A percentile compares a stretch with the other conserved stretches of the same genome.
Evolutionary conservation across 2,888 invertebrate species (phyloP).

Genomic region (Thymelicus acteon): DNA sequence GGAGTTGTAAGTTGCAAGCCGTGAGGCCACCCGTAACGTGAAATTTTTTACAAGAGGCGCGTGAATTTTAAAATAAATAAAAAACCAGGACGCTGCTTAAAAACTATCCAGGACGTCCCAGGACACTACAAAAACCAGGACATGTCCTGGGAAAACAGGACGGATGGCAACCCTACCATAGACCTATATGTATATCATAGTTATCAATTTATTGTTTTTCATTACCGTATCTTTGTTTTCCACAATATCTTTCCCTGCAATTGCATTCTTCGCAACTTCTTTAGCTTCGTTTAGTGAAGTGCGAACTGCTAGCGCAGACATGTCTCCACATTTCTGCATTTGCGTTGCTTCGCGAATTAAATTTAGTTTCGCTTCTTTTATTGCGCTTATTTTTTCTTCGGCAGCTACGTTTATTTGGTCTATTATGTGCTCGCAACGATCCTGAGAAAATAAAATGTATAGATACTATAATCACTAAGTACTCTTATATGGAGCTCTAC

Average conservation of each 20-base stretch:
- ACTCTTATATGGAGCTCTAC: too few relatives aligned
- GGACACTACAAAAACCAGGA: too few relatives aligned
- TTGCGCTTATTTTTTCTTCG: conserved; percentile 79
- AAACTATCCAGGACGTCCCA: too few relatives aligned
- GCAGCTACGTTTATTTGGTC: conserved; percentile 81
- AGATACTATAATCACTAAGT: not conserved
- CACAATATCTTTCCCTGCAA: conserved; percentile 58
- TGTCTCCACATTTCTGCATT: conserved; percentile 72
- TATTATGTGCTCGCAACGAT: conserved; percentile 80
- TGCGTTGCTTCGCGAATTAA: conserved; percentile 71
- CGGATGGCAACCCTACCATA: too few relatives aligned
- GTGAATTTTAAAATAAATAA: too few relatives aligned
- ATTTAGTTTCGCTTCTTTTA: conserved; percentile 71
- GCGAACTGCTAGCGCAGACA: conserved; percentile 75
- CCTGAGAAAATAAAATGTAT: conserved; percentile 46
- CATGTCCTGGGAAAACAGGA: too few relatives aligned
- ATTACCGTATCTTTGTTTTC: conserved; percentile 76
- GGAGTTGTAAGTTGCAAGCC: too few relatives aligned
- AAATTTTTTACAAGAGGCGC: too few relatives aligned
- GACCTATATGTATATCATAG: too few relatives aligned
- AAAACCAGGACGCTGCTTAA: too few relatives aligned
- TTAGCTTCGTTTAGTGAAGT: conserved; percentile 73
- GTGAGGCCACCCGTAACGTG: too few relatives aligned
- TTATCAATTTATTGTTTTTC: not conserved
- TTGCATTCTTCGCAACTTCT: conserved; percentile 67